phyloP scores from a whole-genome alignment of 1,140 invertebrate species.

The Drosophila mojavensis region DNA sequence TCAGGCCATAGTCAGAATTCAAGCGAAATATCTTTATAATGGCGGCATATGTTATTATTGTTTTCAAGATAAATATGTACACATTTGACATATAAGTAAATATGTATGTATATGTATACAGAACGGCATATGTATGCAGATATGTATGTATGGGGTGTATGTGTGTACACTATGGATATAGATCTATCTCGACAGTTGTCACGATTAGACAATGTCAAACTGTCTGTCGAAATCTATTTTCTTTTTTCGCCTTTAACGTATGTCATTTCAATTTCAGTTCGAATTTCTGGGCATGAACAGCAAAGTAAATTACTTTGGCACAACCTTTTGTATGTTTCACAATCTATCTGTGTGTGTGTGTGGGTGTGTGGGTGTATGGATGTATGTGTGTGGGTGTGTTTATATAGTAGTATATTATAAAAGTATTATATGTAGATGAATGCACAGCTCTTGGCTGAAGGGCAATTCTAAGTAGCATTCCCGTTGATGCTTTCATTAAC shows the following conservation, averaged over 20 bases:
- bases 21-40: conserved; percentile 62
- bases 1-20: neutral
- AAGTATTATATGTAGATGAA: conserved; percentile 48
- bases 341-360: conserved; percentile 8
- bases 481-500: conserved; percentile 70
- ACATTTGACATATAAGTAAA: conserved; percentile 6
- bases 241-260: conserved; percentile 7
- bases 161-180: conserved; percentile 19
- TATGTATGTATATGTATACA: conserved; percentile 18
- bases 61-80: conserved; percentile 44
- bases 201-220: conserved; percentile 44
- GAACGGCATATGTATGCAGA: conserved; percentile 32
- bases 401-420: conserved; percentile 27
- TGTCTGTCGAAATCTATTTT: conserved; percentile 43
- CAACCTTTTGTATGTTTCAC: conserved; percentile 44
- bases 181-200: conserved; percentile 62
- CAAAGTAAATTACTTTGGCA: conserved; percentile 47
- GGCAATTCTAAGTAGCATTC: conserved; percentile 56
- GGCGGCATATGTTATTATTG: conserved; percentile 70
- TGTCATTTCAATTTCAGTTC: conserved; percentile 44
- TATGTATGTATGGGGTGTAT: conserved; percentile 30
- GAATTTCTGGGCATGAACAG: conserved; percentile 22
- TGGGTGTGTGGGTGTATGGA: neutral
- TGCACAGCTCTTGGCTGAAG: conserved; percentile 16
- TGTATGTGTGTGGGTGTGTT: conserved; percentile 17